These are phyloP conservation scores for Pollenia amentaria DNA, from an alignment of 2,888 invertebrate species.

Conservation along the genomic window DNA sequence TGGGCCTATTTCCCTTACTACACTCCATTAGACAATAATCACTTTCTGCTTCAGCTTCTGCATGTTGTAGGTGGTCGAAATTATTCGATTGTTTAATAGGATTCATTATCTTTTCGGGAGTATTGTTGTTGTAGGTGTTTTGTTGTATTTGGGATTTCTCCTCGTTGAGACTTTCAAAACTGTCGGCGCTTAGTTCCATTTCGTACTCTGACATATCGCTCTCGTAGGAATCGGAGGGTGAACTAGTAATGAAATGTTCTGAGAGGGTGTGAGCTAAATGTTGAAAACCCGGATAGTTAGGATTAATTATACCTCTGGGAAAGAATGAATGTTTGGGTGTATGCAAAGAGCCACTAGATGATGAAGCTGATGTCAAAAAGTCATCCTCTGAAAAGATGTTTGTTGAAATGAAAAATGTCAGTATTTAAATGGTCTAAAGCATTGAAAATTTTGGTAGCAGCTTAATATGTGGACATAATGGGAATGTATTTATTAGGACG, in stretches of 20 bases:
- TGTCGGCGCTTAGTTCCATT: constrained; percentile 80
- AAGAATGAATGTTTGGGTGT: constrained; percentile 81
- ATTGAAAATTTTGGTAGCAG: no score
- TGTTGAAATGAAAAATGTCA: no score
- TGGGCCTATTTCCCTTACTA: constrained; percentile 46
- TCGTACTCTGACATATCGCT: constrained; percentile 82
- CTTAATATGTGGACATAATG: neutral
- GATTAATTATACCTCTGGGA: constrained; percentile 91
- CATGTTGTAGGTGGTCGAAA: constrained; percentile 42
- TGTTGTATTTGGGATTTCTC: constrained; percentile 81
- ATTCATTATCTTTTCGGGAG: constrained; percentile 52
- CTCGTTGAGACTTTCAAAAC: constrained; percentile 80
- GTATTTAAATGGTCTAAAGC: no score
- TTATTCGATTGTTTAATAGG: constrained; percentile 46
- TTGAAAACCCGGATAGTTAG: constrained; percentile 93
- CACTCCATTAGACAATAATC: constrained; percentile 54
- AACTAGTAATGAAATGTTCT: constrained; percentile 82
- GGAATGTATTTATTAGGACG: neutral
- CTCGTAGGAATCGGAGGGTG: constrained; percentile 83
- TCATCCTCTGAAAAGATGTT: constrained; percentile 71
- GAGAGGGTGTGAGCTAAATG: constrained; percentile 90
- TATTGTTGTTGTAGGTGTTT: constrained; percentile 67
- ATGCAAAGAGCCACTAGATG: constrained; percentile 71
- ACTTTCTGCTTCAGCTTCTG: constrained; percentile 14
- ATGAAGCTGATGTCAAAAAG: constrained; percentile 73